phyloP scores from a whole-genome alignment of 2,888 invertebrate species.

The Lithophane socia region DNA sequence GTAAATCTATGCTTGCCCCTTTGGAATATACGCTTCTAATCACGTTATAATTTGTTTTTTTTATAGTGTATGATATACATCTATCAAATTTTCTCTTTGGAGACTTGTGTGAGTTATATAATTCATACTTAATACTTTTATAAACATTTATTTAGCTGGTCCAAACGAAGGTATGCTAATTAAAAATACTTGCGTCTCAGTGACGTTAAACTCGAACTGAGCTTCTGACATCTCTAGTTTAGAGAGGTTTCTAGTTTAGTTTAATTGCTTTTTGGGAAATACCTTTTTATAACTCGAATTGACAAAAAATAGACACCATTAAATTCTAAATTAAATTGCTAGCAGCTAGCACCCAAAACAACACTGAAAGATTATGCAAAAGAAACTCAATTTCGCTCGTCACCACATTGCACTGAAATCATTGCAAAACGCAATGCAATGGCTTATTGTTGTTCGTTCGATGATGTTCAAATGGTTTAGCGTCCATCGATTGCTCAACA shows the following conservation, averaged over 20 bases:
- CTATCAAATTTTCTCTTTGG: background rate
- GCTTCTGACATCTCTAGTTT: background rate
- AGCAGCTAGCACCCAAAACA: background rate
- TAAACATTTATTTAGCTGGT: background rate
- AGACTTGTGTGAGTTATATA: background rate
- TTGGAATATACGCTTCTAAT: background rate
- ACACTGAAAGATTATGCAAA: conserved; percentile 20
- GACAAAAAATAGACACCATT: background rate
- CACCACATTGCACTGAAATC: conserved; percentile 39
- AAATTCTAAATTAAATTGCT: background rate
- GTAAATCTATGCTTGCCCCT: background rate
- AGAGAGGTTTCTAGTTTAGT: too few species aligned
- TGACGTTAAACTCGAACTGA: background rate
- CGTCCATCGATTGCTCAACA: conserved; percentile 50
- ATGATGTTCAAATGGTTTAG: conserved; percentile 30
- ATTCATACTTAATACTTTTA: background rate
- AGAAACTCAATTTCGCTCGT: conserved; percentile 32
- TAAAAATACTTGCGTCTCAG: background rate
- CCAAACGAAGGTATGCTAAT: background rate
- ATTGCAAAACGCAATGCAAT: conserved; percentile 47
- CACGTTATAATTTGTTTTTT: background rate
- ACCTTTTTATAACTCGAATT: too few species aligned
- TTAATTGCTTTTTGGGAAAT: background rate
- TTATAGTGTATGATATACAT: background rate
- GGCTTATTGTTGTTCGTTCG: conserved; percentile 20